Conservation (phyloP, 2,888 invertebrate genomes). For the Calliopum simillimum region DNA sequence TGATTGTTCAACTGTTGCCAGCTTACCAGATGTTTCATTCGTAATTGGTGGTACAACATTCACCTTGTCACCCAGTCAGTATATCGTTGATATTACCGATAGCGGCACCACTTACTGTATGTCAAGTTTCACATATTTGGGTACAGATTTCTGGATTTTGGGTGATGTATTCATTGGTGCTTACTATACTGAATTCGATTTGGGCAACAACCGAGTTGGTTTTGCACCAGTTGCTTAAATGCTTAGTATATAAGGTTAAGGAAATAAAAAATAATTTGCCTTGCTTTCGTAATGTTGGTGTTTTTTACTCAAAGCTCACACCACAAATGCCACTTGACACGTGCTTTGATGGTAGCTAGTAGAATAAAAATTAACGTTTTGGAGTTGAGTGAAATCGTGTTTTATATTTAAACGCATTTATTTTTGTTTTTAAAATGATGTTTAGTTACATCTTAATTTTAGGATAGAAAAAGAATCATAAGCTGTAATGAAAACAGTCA, state of each 20-base stretch:
- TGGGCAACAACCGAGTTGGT: constrained; percentile 84
- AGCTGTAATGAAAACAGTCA: too few relatives aligned
- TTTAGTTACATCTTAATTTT: too few relatives aligned
- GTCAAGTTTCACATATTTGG: constrained; percentile 89
- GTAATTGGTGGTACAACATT: constrained; percentile 80
- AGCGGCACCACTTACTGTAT: constrained; percentile 74
- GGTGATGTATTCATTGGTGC: constrained; percentile 96
- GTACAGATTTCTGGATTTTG: constrained; percentile 88
- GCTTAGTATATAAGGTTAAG: background rate
- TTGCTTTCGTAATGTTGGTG: too few relatives aligned
- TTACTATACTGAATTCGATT: constrained; percentile 95
- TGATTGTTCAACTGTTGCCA: background rate
- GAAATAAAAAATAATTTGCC: too few relatives aligned
- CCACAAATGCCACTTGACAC: too few relatives aligned
- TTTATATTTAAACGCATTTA: too few relatives aligned
- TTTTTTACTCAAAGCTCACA: too few relatives aligned
- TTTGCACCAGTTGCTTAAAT: constrained; percentile 77
- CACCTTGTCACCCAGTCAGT: constrained; percentile 81
- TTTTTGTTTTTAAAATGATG: too few relatives aligned
- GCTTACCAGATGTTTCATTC: constrained; percentile 72
- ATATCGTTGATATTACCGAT: constrained; percentile 72
- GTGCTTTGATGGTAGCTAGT: too few relatives aligned
- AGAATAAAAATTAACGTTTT: too few relatives aligned
- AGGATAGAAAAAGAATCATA: too few relatives aligned
- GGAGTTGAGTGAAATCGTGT: too few relatives aligned